Evolutionary conservation across 2,888 invertebrate species (phyloP), one percentile per base, ranked within the genome.

Genomic region (Drosophila atroscutellata): DNA sequence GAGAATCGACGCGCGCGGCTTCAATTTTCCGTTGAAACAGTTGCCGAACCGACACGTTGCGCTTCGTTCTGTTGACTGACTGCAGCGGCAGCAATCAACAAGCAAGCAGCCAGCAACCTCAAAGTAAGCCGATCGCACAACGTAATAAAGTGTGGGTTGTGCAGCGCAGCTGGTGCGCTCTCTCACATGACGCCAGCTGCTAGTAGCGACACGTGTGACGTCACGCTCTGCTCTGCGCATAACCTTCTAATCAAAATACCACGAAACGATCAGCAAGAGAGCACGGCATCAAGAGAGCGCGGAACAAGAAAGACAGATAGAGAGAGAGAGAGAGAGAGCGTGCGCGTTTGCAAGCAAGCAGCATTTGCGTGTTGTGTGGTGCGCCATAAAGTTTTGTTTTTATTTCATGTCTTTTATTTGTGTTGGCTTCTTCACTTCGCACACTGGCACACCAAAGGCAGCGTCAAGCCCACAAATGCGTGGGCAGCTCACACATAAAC

Each of bases 31-130:
- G 80, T 61, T 76, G 59, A 52, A 28, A 55, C 61, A 80, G 47
- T 36, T 65, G 30, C 47, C 76, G 54, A 82, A 90, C 89, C 89
- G 90, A 81, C 84, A 77, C 88, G 88, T 80, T 87, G 84, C 81
- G 90, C 83, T 86, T 84, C 67, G 60, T 75, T 84, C 78, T 89
- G 85, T 81, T 86, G 82, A 90, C 91, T 91, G 91, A 90, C 91
- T 91, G 91, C 80, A 72, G 63, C 72, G 50, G 26, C 67, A 51
- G 56, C 60, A 57, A 55, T 20, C 20, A 36, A 15, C 36, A 50
- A 51, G 65, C 63, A 54, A 62, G 20, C 72, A 61, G 58, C 77
- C 61, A 55, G 28, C 54, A 67, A 54, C 37, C 52, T 50, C 68
- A 63, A 76, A 77, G 72, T 54, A 66, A 66, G 60, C 66, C 58